phyloP scores from a whole-genome alignment of 1,140 invertebrate genomes.

The Drosophila sechellia region DNA sequence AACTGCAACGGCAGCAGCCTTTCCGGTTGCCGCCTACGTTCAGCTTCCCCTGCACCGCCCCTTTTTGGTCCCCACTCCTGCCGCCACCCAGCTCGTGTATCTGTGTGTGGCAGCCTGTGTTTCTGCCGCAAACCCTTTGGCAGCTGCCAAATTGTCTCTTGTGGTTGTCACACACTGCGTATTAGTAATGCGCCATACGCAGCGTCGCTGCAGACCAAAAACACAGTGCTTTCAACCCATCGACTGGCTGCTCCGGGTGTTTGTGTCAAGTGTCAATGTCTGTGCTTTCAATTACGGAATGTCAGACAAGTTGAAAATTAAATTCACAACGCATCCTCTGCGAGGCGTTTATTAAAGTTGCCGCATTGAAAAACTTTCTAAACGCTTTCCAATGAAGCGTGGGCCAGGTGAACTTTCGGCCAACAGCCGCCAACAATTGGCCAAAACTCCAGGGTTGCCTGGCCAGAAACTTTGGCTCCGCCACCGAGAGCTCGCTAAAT shows the following conservation, averaged over 20 bases:
- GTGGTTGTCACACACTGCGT: constrained; percentile 81
- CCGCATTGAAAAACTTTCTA: constrained; percentile 54
- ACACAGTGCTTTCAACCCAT: not conserved
- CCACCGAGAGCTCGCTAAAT: constrained; percentile 55
- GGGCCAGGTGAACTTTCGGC: constrained; percentile 6
- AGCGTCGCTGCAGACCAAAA: constrained; percentile 18
- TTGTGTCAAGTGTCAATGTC: constrained; percentile 81
- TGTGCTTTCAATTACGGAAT: constrained; percentile 80
- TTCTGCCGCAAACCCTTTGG: constrained; percentile 62
- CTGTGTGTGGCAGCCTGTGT: constrained; percentile 18
- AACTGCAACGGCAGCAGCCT: constrained; percentile 73
- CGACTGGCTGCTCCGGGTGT: constrained; percentile 37
- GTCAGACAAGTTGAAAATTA: constrained; percentile 81
- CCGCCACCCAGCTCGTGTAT: not conserved
- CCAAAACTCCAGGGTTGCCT: constrained; percentile 30
- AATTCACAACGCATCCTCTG: constrained; percentile 64
- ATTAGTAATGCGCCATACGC: constrained; percentile 79
- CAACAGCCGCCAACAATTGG: constrained; percentile 45
- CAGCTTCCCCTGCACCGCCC: constrained; percentile 2
- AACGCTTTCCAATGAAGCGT: constrained; percentile 67
- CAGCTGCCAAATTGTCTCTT: constrained; percentile 82
- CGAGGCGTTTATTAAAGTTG: constrained; percentile 59
- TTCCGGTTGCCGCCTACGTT: constrained; percentile 53
- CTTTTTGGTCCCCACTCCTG: too few species aligned
- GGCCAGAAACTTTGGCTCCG: constrained; percentile 37